These are phyloP conservation scores for Cuniculus paca DNA, from an alignment of 2,797 vertebrate genomes.

Conservation along the genomic window DNA sequence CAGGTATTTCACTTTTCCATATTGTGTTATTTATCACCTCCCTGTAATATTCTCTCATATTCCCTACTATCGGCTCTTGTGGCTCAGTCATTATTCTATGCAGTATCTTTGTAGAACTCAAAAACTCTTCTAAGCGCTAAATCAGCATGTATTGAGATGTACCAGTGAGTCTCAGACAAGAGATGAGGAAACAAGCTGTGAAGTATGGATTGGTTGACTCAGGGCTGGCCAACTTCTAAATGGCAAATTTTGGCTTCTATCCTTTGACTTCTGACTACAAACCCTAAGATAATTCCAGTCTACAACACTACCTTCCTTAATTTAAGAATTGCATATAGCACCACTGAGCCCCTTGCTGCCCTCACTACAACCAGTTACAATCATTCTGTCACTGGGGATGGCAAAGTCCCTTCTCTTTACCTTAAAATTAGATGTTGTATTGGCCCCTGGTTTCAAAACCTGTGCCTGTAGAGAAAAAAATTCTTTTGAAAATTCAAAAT, in stretches of 20 bases:
- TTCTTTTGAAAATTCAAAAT: background rate
- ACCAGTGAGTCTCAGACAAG: background rate
- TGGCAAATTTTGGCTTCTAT: background rate
- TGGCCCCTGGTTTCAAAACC: background rate
- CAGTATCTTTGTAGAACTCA: background rate
- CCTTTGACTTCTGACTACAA: background rate
- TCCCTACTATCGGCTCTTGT: background rate
- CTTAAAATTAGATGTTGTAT: background rate
- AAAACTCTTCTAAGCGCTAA: background rate
- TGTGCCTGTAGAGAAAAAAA: background rate
- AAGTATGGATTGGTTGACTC: background rate
- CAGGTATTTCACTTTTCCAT: background rate
- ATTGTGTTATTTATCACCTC: background rate
- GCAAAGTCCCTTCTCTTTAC: background rate
- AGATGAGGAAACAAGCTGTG: background rate
- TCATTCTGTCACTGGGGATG: background rate
- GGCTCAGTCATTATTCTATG: background rate
- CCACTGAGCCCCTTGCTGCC: background rate
- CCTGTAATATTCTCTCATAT: background rate
- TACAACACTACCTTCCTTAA: background rate
- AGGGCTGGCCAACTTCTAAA: background rate
- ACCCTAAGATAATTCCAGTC: background rate
- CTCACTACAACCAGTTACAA: background rate
- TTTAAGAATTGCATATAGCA: background rate
- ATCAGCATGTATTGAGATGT: background rate